A percentile compares a stretch with the other conserved stretches of the same genome.
These are phyloP conservation scores for Psammodynastes pulverulentus DNA, from an alignment of 2,113 vertebrate genomes.

Conservation along the genomic window DNA sequence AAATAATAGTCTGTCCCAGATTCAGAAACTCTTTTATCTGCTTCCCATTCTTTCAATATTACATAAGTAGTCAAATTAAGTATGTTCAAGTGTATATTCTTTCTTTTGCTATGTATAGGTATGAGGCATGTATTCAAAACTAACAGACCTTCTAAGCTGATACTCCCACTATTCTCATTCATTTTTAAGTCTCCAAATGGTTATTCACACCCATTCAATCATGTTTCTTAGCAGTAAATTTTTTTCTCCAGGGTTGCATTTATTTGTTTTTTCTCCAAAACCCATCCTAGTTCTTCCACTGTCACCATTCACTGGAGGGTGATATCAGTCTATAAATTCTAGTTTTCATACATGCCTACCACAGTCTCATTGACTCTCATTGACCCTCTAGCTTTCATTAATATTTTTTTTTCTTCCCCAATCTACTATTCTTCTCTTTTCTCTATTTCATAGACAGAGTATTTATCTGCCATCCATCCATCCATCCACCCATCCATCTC, in stretches of 20 bases:
- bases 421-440: not conserved
- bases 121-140: not conserved
- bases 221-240: not conserved
- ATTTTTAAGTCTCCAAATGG: not conserved
- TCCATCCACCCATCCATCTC: too few species aligned
- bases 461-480: not conserved
- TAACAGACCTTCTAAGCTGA: not conserved
- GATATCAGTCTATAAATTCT: not conserved
- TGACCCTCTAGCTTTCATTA: not conserved
- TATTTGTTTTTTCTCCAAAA: not conserved
- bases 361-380: not conserved
- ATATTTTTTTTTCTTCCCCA: not conserved
- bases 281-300: not conserved
- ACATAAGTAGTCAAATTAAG: not conserved
- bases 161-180: not conserved
- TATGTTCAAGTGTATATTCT: not conserved
- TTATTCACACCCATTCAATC: not conserved
- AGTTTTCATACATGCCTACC: not conserved
- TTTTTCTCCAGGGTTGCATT: not conserved
- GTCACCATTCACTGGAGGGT: not conserved
- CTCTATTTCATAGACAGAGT: not conserved
- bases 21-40: not conserved
- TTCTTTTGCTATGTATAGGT: not conserved
- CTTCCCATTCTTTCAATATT: not conserved
- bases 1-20: not conserved